Conservation (phyloP, 1,140 invertebrate genomes). For the Melitaea cinxia region DNA sequence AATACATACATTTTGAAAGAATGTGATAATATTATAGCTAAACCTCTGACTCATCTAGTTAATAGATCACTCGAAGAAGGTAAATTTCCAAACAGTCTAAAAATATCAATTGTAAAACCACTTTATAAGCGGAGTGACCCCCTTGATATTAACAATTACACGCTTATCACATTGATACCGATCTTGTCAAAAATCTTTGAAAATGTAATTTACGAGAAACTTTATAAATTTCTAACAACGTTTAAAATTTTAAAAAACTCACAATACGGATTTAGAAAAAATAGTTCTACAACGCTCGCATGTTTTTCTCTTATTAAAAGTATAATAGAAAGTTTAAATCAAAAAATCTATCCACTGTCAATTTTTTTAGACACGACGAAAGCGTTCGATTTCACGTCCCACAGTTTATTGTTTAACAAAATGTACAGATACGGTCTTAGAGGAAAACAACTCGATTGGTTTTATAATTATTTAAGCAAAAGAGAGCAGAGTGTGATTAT, state of each 20-base stretch:
- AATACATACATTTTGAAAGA: slow-evolving; percentile 19
- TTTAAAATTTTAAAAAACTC: slow-evolving; percentile 14
- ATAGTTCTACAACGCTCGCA: slow-evolving; percentile 4
- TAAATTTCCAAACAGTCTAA: slow-evolving; percentile 9
- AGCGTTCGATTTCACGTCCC: slow-evolving; percentile 1
- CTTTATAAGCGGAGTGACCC: slow-evolving; percentile 10
- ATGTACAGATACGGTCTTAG: slow-evolving; percentile 4
- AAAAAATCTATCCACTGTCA: slow-evolving; percentile 1
- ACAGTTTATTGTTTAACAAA: neutral
- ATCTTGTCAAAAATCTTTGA: slow-evolving; percentile 14
- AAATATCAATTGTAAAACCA: slow-evolving; percentile 23
- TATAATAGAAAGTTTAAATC: slow-evolving; percentile 12
- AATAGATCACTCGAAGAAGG: slow-evolving; percentile 11
- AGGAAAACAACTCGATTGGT: neutral
- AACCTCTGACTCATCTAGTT: slow-evolving; percentile 15
- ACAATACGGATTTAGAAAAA: slow-evolving; percentile 10
- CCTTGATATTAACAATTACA: slow-evolving; percentile 9
- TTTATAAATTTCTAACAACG: slow-evolving; percentile 7
- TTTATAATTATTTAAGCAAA: neutral
- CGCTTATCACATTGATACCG: slow-evolving; percentile 6
- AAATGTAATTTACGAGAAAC: slow-evolving; percentile 15
- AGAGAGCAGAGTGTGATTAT: slow-evolving; percentile 1
- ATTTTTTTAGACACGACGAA: slow-evolving; percentile 6
- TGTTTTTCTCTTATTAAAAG: slow-evolving; percentile 11
- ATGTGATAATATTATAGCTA: slow-evolving; percentile 3